These are phyloP conservation scores for Eupithecia insigniata DNA, from an alignment of 2,888 invertebrate species.

Conservation along the genomic window DNA sequence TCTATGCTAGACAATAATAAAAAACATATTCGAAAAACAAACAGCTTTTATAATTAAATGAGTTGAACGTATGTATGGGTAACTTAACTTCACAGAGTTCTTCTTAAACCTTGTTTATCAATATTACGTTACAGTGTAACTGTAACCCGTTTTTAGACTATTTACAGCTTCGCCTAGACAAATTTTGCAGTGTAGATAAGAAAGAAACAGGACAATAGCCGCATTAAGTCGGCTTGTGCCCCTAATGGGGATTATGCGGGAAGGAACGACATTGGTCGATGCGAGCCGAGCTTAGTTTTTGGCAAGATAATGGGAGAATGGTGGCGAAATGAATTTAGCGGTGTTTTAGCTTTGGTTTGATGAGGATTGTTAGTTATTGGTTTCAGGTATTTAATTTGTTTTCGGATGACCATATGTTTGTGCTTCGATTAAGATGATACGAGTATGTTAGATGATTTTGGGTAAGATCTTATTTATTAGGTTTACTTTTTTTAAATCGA, in stretches of 20 bases:
- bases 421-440: neutral
- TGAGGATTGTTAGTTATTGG: slow-evolving; percentile 48
- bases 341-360: slow-evolving; percentile 41
- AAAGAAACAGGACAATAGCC: slow-evolving; percentile 78
- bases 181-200: slow-evolving; percentile 80
- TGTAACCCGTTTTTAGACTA: slow-evolving; percentile 59
- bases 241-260: slow-evolving; percentile 74
- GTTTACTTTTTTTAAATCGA: neutral
- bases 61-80: too few relatives aligned
- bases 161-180: slow-evolving; percentile 81
- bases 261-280: slow-evolving; percentile 65
- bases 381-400: neutral
- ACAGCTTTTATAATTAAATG: too few relatives aligned
- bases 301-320: slow-evolving; percentile 71
- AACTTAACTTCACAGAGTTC: too few relatives aligned
- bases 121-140: slow-evolving; percentile 57
- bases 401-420: neutral
- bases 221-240: slow-evolving; percentile 71
- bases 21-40: too few relatives aligned
- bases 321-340: slow-evolving; percentile 71
- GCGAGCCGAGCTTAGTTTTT: slow-evolving; percentile 65
- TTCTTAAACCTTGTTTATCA: neutral
- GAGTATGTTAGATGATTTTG: neutral
- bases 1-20: too few relatives aligned
- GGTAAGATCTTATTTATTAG: neutral